phyloP scores from a whole-genome alignment of 2,113 vertebrate species.

The Gopherus evgoodei region DNA sequence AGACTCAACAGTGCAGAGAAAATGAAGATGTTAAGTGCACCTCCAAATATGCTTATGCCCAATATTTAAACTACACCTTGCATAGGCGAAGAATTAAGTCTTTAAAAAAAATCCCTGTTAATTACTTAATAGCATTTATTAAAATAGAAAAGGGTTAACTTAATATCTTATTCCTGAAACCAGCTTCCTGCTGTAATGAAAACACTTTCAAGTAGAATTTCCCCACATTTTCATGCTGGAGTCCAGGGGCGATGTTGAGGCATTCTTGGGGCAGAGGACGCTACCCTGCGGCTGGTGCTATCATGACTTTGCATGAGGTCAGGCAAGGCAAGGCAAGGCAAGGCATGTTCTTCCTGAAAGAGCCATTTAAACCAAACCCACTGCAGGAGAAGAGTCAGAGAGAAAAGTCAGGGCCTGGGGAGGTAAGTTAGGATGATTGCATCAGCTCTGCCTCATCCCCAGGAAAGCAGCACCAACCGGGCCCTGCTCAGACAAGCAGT shows the following conservation, averaged over 20 bases:
- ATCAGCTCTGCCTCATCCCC: neutral
- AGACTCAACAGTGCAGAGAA: neutral
- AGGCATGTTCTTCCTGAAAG: neutral
- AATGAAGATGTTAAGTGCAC: neutral
- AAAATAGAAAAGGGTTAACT: conserved; percentile 16
- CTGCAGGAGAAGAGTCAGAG: neutral
- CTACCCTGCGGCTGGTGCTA: neutral
- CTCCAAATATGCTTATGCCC: neutral
- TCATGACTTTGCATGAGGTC: neutral
- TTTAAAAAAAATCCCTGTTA: neutral
- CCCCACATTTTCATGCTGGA: neutral
- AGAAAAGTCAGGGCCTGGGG: neutral
- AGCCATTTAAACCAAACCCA: neutral
- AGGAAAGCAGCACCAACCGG: neutral
- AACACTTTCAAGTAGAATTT: neutral
- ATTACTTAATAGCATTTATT: conserved; percentile 7
- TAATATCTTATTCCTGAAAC: neutral
- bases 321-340: conserved; percentile 22
- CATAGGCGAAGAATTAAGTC: neutral
- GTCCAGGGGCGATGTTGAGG: neutral
- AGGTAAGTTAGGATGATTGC: neutral
- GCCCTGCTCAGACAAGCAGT: conserved; percentile 24
- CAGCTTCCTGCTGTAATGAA: neutral
- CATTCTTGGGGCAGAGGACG: neutral
- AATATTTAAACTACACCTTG: neutral